Percentiles rank a stretch among this genome's conserved stretches.
Conservation (phyloP, 37 sponge, comb jelly and placozoan species). For the Hexactinellida sp. region DNA sequence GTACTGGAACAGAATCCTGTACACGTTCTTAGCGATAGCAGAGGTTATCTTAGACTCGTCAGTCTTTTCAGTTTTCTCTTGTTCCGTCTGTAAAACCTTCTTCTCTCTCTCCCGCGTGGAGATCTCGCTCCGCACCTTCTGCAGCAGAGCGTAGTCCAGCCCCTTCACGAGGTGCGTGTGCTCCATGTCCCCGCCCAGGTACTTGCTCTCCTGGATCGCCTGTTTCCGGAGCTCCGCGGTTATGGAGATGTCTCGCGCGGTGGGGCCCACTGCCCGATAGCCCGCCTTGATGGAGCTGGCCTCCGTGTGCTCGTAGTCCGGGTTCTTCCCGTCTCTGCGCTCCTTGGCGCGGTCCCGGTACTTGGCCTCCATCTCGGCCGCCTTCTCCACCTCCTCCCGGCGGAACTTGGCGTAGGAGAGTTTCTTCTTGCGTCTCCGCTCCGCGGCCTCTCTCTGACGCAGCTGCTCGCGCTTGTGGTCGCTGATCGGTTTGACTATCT, state of each 20-base stretch:
- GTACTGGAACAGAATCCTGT: constrained; percentile 51
- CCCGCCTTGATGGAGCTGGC: constrained; percentile 24
- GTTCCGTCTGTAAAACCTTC: constrained; percentile 9
- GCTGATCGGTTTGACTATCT: constrained; percentile 8
- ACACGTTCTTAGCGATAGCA: constrained; percentile 56
- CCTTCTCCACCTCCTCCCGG: constrained; percentile 50
- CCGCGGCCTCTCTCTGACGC: neutral
- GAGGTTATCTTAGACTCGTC: neutral
- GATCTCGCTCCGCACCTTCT: constrained; percentile 56
- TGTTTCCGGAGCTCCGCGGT: constrained; percentile 54
- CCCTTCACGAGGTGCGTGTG: constrained; percentile 99
- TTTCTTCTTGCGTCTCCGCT: constrained; percentile 19
- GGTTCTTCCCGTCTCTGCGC: constrained; percentile 57
- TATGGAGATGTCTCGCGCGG: constrained; percentile 12
- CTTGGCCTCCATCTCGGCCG: constrained; percentile 60
- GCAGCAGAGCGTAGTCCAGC: constrained; percentile 83
- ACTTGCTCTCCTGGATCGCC: constrained; percentile 87
- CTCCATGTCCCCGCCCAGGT: constrained; percentile 93
- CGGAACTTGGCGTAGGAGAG: constrained; percentile 28
- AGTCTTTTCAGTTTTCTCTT: neutral
- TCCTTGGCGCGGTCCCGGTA: constrained; percentile 89
- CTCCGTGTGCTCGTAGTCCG: constrained; percentile 44
- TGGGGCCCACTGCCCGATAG: constrained; percentile 61
- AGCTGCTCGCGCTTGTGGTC: neutral
- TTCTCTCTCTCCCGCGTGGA: neutral